Conservation (phyloP, 2,113 vertebrate species). For the Microtus richardsoni region DNA sequence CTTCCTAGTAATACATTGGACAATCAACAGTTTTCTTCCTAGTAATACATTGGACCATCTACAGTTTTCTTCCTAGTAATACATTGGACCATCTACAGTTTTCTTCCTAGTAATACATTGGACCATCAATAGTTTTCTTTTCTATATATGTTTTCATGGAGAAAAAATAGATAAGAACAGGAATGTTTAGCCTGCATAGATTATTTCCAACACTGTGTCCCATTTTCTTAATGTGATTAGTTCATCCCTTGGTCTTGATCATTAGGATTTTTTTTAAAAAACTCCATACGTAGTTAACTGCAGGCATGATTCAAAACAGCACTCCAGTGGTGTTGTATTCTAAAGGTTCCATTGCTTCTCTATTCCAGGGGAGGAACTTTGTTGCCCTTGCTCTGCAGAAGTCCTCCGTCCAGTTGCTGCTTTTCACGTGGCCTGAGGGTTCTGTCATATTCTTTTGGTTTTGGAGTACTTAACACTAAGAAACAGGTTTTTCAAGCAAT, state of each 20-base stretch:
- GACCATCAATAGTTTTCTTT: neutral
- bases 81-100: neutral
- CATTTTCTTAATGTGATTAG: constrained; percentile 42
- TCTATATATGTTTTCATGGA: neutral
- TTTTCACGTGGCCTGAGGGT: neutral
- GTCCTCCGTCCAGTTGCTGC: neutral
- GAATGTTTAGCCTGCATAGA: constrained; percentile 36
- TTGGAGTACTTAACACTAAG: neutral
- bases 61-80: too few relatives aligned
- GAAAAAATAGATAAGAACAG: neutral
- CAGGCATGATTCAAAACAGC: constrained; percentile 12
- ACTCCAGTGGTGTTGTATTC: neutral
- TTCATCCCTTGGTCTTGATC: neutral
- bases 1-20: neutral
- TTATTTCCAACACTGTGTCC: neutral
- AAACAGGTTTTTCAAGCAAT: neutral
- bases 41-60: too few relatives aligned
- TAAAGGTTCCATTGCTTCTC: neutral
- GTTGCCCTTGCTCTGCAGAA: constrained; percentile 2
- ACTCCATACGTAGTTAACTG: constrained; percentile 24
- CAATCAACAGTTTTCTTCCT: too few relatives aligned
- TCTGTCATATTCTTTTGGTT: neutral
- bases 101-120: neutral
- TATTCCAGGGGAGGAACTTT: neutral
- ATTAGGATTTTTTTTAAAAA: neutral